Conservation (phyloP, 2,113 vertebrate genomes). For the Charadrius vociferus region DNA sequence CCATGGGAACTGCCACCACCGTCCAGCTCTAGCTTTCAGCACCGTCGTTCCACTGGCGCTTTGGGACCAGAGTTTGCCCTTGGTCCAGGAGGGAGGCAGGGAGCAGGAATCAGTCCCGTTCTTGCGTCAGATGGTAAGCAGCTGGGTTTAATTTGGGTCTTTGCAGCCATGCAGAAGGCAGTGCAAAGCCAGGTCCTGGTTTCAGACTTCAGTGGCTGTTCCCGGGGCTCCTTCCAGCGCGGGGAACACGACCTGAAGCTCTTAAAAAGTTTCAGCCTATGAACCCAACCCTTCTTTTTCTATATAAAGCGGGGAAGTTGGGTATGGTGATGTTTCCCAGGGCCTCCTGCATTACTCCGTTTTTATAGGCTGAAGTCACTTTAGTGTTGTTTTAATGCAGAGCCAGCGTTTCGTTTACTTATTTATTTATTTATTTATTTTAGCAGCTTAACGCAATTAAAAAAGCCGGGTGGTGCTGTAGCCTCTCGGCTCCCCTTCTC, state of each 20-base stretch:
- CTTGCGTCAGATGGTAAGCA: not conserved
- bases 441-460: not conserved
- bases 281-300: not conserved
- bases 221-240: not conserved
- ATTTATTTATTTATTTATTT: not conserved
- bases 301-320: not conserved
- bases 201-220: not conserved
- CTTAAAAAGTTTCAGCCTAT: not conserved
- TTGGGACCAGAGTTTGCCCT: not conserved
- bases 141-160: not conserved
- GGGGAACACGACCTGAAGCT: not conserved
- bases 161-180: not conserved
- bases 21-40: not conserved
- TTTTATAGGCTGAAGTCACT: not conserved
- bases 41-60: accelerated
- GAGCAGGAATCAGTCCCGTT: not conserved
- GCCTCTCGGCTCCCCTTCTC: not conserved
- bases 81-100: accelerated
- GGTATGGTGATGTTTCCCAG: not conserved
- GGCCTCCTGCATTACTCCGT: not conserved
- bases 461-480: not conserved
- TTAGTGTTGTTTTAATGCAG: not conserved
- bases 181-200: not conserved
- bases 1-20: not conserved
- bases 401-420: not conserved